A percentile compares a stretch with the other conserved stretches of the same genome.
phyloP scores from a whole-genome alignment of 2,113 vertebrate species.

The Hydrochoerus hydrochaeris region DNA sequence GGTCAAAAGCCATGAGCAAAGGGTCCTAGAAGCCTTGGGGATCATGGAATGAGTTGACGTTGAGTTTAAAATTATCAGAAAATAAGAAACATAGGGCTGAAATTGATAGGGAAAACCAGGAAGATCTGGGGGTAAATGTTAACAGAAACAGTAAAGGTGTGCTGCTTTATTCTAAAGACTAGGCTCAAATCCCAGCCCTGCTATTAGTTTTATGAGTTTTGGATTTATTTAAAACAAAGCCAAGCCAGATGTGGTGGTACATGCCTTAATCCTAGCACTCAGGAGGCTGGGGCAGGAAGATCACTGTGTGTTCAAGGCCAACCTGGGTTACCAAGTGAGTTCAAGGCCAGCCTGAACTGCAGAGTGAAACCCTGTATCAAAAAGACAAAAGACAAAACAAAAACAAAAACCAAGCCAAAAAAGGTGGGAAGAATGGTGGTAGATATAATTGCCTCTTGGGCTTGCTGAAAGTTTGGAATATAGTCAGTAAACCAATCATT shows the following conservation, averaged over 20 bases:
- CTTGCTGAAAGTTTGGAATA: not conserved
- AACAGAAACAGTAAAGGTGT: not conserved
- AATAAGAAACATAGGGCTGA: slow-evolving; percentile 18
- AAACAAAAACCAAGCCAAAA: not conserved
- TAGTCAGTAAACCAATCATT: not conserved
- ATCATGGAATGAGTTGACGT: not conserved
- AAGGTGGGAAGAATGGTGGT: not conserved
- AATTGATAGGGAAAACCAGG: not conserved
- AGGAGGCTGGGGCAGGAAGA: not conserved
- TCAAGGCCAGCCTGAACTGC: not conserved
- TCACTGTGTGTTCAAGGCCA: not conserved
- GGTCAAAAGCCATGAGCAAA: not conserved
- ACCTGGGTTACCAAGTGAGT: not conserved
- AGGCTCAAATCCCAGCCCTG: slow-evolving; percentile 42
- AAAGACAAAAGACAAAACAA: not conserved
- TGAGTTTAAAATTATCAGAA: slow-evolving; percentile 33
- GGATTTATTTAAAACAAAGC: slow-evolving; percentile 52
- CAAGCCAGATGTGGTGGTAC: not conserved
- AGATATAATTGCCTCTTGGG: not conserved
- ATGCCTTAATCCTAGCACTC: not conserved
- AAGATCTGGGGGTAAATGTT: not conserved
- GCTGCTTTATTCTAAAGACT: not conserved
- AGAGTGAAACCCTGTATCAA: not conserved
- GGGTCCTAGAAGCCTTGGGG: not conserved
- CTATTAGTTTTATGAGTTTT: slow-evolving; percentile 1